Evolutionary conservation across 1,140 invertebrate species (phyloP), one percentile per base, ranked within the genome.

Genomic region (Epicauta chinensis): DNA sequence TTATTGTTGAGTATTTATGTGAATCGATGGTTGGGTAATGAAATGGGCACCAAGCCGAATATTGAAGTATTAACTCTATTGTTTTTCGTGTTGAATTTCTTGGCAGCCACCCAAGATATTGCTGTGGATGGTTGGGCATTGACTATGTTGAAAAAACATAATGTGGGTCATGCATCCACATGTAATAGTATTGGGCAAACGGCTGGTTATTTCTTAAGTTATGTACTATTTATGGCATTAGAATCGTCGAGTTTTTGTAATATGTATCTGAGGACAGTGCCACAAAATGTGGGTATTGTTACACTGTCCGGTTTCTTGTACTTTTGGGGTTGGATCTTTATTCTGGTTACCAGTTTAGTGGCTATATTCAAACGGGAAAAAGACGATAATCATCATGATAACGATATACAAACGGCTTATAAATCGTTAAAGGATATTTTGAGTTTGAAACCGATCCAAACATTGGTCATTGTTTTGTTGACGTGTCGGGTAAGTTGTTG

Each of bases 121-220:
- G 96, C 95, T 46, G 96, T 99, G 1, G 97, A 99, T 81, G 97
- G 97, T 2, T 99, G 97, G 97, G 97, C 97, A 1, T 73, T 99
- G 1, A 99, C 97, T 2, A 99, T 99, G 91, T 74, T 99, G 2
- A 91, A 94, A 69, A 88, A 89, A 77, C 85, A 80, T 67, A 99
- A 99, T 76, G 93, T 99, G 29, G 93, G 92, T n/a, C 95, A 98
- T 75, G 97, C 97, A 6, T 98, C 95, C 9, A 99, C 96, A 0
- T 99, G 97, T 70, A 99, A 99, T 67, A 91, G 89, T 63, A 93
- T 98, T 7, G 97, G 97, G 12, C 97, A 99, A 77, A 98, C 95
- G 0, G 89, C 93, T 47, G 97, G 97, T 1, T 97, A 92, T 72
- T 98, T 99, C 67, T 73, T 99, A 1, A 97, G 97, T 32, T 98